Base-by-base conservation (phyloP, 2,888 invertebrate species). In the Acronicta alni region DNA sequence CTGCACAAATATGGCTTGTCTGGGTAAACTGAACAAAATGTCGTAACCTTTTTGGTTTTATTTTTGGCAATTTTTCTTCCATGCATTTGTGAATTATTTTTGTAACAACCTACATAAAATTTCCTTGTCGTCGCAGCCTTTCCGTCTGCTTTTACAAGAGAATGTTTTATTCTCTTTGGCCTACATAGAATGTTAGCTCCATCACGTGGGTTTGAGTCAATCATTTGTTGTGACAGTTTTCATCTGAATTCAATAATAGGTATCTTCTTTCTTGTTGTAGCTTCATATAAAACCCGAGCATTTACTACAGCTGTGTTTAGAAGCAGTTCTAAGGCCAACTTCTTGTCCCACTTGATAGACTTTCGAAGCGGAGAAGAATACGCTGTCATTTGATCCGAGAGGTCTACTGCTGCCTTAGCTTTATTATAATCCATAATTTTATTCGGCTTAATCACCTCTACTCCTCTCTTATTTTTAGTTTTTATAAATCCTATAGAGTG, bases 131-230 rank as follows among this genome's bases (percentile, higher is more conserved):
- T 38, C 35, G 0, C 37, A 44, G 20, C 54, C 30, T 35, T 38
- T 16, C 52, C 47, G 17, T 52, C 52, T 42, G 46, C 46, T 53
- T 43, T 53, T 45, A 43, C 43, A 20, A 57, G 32, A 14, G 30
- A 38, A 44, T 52, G 61, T 43, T 62, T 62, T 32, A n/a, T 37
- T 51, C 55, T 52, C 32, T 35, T 51, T 41, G 48, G 38, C 44
- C 49, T 44, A 39, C 47, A 53, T 48, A 44, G 35, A 41, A 39
- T 48, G 4, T 35, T 39, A 32, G 16, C 23, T 32, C 17, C 32
- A 39, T 49, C 37, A 49, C 35, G 35, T 61, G 41, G 23, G 16
- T 45, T 45, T 26, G 43, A 43, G 8, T 15, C 41, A 32, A 20
- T 39, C 30, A 51, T 41, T 18, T 49, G 38, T n/a, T n/a, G 30